These are phyloP conservation scores for Drosophila nigrodunni DNA, from an alignment of 1,140 invertebrate genomes.

Conservation along the genomic window DNA sequence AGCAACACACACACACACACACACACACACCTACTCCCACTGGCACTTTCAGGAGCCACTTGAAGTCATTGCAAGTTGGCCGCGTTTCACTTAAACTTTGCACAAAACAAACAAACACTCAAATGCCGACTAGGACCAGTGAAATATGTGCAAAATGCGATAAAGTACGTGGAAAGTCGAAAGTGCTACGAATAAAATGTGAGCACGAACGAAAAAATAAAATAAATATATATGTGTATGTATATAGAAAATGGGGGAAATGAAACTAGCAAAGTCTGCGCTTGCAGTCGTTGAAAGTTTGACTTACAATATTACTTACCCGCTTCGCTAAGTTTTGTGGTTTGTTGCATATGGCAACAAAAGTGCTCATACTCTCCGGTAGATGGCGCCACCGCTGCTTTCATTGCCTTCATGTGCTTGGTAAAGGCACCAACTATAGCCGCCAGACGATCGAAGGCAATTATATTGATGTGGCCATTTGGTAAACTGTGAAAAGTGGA, in stretches of 20 bases:
- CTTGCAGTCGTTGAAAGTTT: conserved; percentile 22
- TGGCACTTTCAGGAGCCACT: conserved; percentile 32
- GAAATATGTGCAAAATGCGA: conserved; percentile 44
- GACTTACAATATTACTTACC: conserved; percentile 74
- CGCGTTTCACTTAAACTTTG: conserved; percentile 49
- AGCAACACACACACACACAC: conserved; percentile 17
- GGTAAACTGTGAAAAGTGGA: conserved; percentile 62
- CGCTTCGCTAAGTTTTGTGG: conserved; percentile 77
- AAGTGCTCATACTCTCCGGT: conserved; percentile 80
- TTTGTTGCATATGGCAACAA: conserved; percentile 80
- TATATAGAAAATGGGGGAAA: too few species aligned
- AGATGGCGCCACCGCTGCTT: conserved; percentile 60
- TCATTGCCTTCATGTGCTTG: conserved; percentile 82
- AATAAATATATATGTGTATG: background rate
- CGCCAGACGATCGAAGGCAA: conserved; percentile 82
- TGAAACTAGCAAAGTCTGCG: background rate
- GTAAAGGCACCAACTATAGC: conserved; percentile 83
- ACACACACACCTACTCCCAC: conserved; percentile 6
- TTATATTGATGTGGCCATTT: conserved; percentile 84
- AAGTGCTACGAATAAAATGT: conserved; percentile 34
- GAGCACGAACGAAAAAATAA: background rate
- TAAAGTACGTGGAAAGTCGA: conserved; percentile 32
- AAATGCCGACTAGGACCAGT: conserved; percentile 38
- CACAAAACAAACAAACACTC: conserved; percentile 47
- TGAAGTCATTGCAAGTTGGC: conserved; percentile 49